These are phyloP conservation scores for Dynastes hyllus DNA, from an alignment of 2,888 invertebrate genomes.

Conservation along the genomic window DNA sequence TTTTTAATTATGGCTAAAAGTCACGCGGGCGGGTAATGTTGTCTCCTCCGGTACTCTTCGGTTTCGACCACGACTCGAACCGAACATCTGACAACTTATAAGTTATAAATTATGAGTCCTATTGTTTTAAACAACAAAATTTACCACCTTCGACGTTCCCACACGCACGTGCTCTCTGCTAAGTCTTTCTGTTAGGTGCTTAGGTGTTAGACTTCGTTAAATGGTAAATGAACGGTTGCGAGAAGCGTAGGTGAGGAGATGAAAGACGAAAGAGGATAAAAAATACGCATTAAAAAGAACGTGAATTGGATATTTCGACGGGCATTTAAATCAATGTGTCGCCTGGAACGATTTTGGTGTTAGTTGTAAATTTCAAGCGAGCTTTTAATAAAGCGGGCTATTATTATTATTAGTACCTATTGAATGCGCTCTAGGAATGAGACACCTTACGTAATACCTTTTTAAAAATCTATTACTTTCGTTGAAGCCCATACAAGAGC, in stretches of 20 bases:
- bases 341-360: slow-evolving; percentile 51
- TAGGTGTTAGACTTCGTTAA: slow-evolving; percentile 45
- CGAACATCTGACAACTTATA: slow-evolving; percentile 26
- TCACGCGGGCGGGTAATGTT: slow-evolving; percentile 26
- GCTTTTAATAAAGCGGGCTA: slow-evolving; percentile 19
- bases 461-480: slow-evolving; percentile 3
- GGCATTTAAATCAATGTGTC: slow-evolving; percentile 54
- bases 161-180: slow-evolving; percentile 52
- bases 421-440: neutral
- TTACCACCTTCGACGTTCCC: slow-evolving; percentile 56
- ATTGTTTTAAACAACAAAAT: slow-evolving; percentile 57
- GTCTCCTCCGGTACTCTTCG: neutral
- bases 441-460: neutral
- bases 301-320: slow-evolving; percentile 51
- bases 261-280: slow-evolving; percentile 28
- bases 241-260: slow-evolving; percentile 31
- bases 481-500: neutral
- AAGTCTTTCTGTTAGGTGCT: slow-evolving; percentile 19
- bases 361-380: slow-evolving; percentile 46
- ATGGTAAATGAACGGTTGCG: slow-evolving; percentile 35
- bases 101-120: slow-evolving; percentile 56
- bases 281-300: slow-evolving; percentile 18
- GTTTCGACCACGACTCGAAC: neutral
- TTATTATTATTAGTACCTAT: slow-evolving; percentile 15
- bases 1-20: slow-evolving; percentile 49